Conservation (phyloP, 2,888 invertebrate species). For the Tenthredo notha region DNA sequence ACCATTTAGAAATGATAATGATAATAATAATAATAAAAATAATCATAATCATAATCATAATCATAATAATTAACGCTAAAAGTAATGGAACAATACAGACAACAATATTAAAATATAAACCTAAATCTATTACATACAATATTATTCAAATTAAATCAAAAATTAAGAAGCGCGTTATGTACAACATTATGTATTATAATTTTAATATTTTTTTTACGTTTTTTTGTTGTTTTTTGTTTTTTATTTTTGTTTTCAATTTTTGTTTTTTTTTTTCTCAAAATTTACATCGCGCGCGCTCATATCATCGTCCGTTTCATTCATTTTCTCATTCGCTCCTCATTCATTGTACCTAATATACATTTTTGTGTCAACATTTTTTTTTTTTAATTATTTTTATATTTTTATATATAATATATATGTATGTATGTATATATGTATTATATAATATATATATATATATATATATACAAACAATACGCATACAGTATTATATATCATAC, state of each 20-base stretch:
- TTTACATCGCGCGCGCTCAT: not conserved
- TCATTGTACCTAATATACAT: slow-evolving; percentile 34
- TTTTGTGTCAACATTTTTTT: slow-evolving; percentile 38
- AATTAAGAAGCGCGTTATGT: slow-evolving; percentile 51
- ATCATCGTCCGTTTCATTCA: slow-evolving; percentile 25
- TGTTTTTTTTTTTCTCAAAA: not conserved
- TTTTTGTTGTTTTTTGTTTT: not conserved
- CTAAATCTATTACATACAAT: slow-evolving; percentile 63
- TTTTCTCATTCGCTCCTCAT: slow-evolving; percentile 36
- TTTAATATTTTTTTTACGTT: not conserved
- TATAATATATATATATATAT: slow-evolving; percentile 60
- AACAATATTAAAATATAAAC: slow-evolving; percentile 58
- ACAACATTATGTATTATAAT: slow-evolving; percentile 22
- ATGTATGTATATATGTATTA: not conserved
- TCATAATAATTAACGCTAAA: slow-evolving; percentile 57
- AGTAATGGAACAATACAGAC: slow-evolving; percentile 59
- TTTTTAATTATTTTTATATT: not conserved
- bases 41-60: not conserved
- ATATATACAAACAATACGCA: slow-evolving; percentile 67
- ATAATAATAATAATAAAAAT: slow-evolving; percentile 29
- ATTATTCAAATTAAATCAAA: slow-evolving; percentile 46
- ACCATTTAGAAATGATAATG: slow-evolving; percentile 25
- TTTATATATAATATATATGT: not conserved
- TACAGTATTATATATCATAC: slow-evolving; percentile 37
- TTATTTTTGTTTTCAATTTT: not conserved